phyloP scores from a whole-genome alignment of 2,888 invertebrate genomes.

The Caradrina clavipalpis region DNA sequence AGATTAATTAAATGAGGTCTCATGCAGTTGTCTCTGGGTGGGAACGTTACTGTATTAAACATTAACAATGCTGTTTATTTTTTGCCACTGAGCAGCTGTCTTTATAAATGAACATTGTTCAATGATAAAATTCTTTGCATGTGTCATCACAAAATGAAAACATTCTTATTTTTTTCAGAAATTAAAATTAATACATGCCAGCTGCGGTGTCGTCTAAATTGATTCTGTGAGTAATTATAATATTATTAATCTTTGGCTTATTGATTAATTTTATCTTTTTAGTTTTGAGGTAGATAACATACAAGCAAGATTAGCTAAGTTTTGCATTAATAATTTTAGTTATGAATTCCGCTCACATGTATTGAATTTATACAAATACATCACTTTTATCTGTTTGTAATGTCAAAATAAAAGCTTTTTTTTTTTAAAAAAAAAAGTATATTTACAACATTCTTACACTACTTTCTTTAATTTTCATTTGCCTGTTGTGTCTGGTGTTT shows the following conservation, averaged over 20 bases:
- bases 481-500: too few relatives aligned
- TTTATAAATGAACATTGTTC: background rate
- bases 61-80: constrained; percentile 32
- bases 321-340: constrained; percentile 1
- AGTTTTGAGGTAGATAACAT: background rate
- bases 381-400: too few relatives aligned
- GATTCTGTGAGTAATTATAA: constrained; percentile 73
- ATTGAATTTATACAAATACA: too few relatives aligned
- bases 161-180: constrained; percentile 60
- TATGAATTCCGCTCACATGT: too few relatives aligned
- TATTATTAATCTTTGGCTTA: background rate
- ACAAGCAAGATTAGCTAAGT: constrained; percentile 1
- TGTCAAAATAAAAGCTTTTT: too few relatives aligned
- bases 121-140: background rate
- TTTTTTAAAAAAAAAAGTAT: too few relatives aligned
- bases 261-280: constrained; percentile 30
- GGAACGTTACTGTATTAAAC: background rate
- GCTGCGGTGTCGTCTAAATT: constrained; percentile 69
- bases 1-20: background rate
- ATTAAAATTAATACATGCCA: constrained; percentile 56
- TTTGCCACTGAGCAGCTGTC: background rate
- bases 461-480: too few relatives aligned
- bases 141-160: background rate
- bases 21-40: background rate
- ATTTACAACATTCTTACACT: too few relatives aligned